A percentile compares a stretch with the other conserved stretches of the same genome.
phyloP scores from a whole-genome alignment of 1,140 invertebrate genomes.

The Apis laboriosa region DNA sequence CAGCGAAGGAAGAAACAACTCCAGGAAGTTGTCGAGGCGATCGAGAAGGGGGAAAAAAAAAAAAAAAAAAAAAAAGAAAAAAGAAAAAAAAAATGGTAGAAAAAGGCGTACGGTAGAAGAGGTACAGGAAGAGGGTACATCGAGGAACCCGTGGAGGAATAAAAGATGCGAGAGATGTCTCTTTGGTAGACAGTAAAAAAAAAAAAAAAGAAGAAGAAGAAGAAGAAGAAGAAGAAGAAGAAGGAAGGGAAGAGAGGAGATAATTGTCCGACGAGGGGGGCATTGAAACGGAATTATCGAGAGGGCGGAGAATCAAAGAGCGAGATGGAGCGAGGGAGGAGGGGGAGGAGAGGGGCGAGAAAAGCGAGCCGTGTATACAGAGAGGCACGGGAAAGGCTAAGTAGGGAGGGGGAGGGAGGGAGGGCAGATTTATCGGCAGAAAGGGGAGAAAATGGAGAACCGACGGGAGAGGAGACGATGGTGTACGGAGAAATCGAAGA shows the following conservation, averaged over 20 bases:
- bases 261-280: slow-evolving; percentile 8
- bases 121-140: too few relatives aligned
- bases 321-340: not conserved
- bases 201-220: not conserved
- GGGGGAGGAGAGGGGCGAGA: not conserved
- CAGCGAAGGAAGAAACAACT: too few relatives aligned
- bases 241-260: not conserved
- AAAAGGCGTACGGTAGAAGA: too few relatives aligned
- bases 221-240: slow-evolving; percentile 24
- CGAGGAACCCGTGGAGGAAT: too few relatives aligned
- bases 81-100: not conserved
- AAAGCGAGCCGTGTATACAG: too few relatives aligned
- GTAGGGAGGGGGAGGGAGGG: not conserved
- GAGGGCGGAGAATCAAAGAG: not conserved
- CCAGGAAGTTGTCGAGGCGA: not conserved
- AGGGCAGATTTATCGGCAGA: slow-evolving; percentile 22
- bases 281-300: slow-evolving; percentile 8
- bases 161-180: too few relatives aligned
- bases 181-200: not conserved
- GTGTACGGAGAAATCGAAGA: slow-evolving; percentile 20
- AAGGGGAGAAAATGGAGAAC: slow-evolving; percentile 33
- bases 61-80: not conserved
- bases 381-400: not conserved
- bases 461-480: not conserved
- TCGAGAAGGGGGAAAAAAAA: too few relatives aligned